Evolutionary conservation across 2,113 vertebrate genomes (phyloP).

Genomic region (Miniopterus natalensis): DNA sequence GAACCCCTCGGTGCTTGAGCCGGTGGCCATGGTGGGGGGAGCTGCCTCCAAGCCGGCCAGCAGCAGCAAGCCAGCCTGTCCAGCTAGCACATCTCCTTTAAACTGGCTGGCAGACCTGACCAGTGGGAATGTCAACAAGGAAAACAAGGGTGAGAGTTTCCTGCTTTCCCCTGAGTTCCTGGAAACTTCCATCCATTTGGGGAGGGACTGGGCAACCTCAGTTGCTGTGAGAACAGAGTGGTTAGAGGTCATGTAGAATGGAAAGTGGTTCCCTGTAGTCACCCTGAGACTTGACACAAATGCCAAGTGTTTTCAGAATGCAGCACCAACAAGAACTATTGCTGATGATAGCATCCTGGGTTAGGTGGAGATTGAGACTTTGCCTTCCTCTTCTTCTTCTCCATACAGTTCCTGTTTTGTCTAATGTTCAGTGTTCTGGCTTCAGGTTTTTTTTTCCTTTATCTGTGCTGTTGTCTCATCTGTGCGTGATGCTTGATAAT

Average conservation of each 20-base stretch:
- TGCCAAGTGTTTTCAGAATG: background rate
- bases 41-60: constrained; percentile 75
- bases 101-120: constrained; percentile 89
- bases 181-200: background rate
- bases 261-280: background rate
- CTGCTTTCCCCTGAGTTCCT: background rate
- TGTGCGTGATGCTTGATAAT: background rate
- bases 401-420: background rate
- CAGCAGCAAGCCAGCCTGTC: constrained; percentile 80
- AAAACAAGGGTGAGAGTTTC: constrained; percentile 88
- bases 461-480: background rate
- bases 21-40: constrained; percentile 70
- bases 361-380: background rate
- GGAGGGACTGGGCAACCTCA: background rate
- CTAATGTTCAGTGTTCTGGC: background rate
- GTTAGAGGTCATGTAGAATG: background rate
- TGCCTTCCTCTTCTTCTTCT: background rate
- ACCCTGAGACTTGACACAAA: background rate
- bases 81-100: constrained; percentile 83
- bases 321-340: background rate
- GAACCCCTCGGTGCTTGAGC: constrained; percentile 76
- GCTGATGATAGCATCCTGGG: background rate
- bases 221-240: background rate
- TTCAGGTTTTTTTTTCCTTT: background rate
- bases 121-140: constrained; percentile 89